Conservation (phyloP, 1,140 invertebrate species). For the Archivesica marissinica region DNA sequence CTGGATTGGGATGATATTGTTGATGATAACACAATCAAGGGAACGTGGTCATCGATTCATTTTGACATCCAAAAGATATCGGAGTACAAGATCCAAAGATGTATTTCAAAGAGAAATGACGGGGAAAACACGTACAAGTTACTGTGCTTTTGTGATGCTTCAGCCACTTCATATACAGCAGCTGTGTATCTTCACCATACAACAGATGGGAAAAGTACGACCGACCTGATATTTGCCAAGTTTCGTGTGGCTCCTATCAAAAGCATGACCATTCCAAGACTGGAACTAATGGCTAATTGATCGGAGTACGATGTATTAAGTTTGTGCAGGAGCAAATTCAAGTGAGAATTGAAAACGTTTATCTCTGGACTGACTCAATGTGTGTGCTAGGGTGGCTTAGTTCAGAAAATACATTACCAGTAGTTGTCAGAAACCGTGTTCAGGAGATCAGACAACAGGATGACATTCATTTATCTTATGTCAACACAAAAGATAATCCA, state of each 20-base stretch:
- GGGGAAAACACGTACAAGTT: neutral
- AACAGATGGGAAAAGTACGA: neutral
- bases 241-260: slow-evolving; percentile 11
- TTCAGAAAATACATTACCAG: neutral
- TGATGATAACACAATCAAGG: too few species aligned
- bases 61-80: too few species aligned
- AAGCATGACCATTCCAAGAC: slow-evolving; percentile 1
- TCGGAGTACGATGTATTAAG: slow-evolving; percentile 13
- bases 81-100: neutral
- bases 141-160: slow-evolving; percentile 24
- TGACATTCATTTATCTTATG: neutral
- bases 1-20: too few species aligned
- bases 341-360: neutral
- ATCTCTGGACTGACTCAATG: slow-evolving; percentile 18
- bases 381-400: slow-evolving; percentile 19
- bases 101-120: neutral
- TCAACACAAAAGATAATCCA: slow-evolving; percentile 10
- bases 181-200: slow-evolving; percentile 8
- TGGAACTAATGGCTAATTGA: slow-evolving; percentile 19
- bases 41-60: too few species aligned
- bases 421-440: slow-evolving; percentile 20
- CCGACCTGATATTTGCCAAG: neutral
- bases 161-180: neutral
- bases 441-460: slow-evolving; percentile 17
- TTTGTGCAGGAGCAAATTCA: neutral